Conservation (phyloP, 2,797 vertebrate genomes). For the Sebastes iracundus region DNA sequence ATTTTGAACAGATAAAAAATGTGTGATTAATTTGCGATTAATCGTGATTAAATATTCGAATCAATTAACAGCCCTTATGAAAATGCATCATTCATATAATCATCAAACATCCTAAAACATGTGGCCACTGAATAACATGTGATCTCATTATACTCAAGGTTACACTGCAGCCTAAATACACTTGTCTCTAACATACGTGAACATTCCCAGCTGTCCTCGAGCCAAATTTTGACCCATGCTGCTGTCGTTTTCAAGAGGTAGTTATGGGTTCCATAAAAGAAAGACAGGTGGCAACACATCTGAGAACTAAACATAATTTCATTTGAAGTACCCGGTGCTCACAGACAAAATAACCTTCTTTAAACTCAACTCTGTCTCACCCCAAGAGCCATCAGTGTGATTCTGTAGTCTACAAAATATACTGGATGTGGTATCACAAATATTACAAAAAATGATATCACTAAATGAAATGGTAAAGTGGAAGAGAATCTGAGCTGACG, state of each 20-base stretch:
- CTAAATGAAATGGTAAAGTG: constrained; percentile 21
- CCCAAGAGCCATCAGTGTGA: constrained; percentile 10
- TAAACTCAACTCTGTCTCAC: constrained; percentile 18
- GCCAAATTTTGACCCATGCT: constrained; percentile 37
- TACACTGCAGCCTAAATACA: constrained; percentile 49
- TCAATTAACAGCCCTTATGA: background rate
- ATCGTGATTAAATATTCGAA: too few species aligned
- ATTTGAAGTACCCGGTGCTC: constrained; percentile 18
- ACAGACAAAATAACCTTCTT: constrained; percentile 66
- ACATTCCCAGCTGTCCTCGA: constrained; percentile 61
- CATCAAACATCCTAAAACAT: background rate
- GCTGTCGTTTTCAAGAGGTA: constrained; percentile 52
- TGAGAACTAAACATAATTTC: constrained; percentile 53
- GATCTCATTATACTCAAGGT: constrained; percentile 22
- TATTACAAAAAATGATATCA: constrained; percentile 16
- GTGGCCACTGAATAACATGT: background rate
- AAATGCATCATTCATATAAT: background rate
- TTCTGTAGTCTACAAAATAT: constrained; percentile 9
- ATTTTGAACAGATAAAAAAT: too few species aligned
- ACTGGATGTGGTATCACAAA: background rate
- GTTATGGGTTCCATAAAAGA: constrained; percentile 30
- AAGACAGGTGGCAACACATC: constrained; percentile 63
- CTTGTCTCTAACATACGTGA: constrained; percentile 33
- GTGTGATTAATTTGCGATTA: too few species aligned
- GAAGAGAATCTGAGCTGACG: background rate